phyloP scores from a whole-genome alignment of 2,888 invertebrate species.

The Chydorus sphaericus region DNA sequence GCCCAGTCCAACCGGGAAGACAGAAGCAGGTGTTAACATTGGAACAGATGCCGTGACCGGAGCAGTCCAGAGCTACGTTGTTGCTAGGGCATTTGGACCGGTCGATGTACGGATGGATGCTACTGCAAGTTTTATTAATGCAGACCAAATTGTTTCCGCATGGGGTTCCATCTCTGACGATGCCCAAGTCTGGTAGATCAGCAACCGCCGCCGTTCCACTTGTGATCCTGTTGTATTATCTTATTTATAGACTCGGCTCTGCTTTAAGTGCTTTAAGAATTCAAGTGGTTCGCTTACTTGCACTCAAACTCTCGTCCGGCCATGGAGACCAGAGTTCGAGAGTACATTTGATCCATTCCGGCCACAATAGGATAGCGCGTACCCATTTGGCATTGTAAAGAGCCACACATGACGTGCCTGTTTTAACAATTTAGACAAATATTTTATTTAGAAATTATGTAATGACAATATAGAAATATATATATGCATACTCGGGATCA shows the following conservation, averaged over 20 bases:
- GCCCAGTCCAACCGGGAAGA: constrained; percentile 69
- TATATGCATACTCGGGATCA: constrained; percentile 54
- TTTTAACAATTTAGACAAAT: constrained; percentile 15
- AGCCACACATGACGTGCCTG: constrained; percentile 84
- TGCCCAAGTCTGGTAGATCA: constrained; percentile 61
- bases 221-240: constrained; percentile 65
- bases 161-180: constrained; percentile 84
- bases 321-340: constrained; percentile 75
- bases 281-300: constrained; percentile 51
- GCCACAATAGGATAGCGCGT: constrained; percentile 62
- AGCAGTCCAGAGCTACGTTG: constrained; percentile 77
- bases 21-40: constrained; percentile 87
- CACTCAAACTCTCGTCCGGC: constrained; percentile 83
- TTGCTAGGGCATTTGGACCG: constrained; percentile 80
- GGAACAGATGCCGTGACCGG: constrained; percentile 88
- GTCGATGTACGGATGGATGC: constrained; percentile 67
- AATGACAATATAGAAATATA: background rate
- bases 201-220: constrained; percentile 48
- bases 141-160: constrained; percentile 84
- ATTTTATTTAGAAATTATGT: background rate
- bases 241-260: too few species aligned
- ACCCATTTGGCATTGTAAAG: constrained; percentile 85
- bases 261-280: too few species aligned
- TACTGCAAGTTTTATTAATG: constrained; percentile 82
- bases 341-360: constrained; percentile 67